Evolutionary conservation across 2,797 vertebrate genomes (phyloP).

Genomic region (Enteromius fasciolatus): DNA sequence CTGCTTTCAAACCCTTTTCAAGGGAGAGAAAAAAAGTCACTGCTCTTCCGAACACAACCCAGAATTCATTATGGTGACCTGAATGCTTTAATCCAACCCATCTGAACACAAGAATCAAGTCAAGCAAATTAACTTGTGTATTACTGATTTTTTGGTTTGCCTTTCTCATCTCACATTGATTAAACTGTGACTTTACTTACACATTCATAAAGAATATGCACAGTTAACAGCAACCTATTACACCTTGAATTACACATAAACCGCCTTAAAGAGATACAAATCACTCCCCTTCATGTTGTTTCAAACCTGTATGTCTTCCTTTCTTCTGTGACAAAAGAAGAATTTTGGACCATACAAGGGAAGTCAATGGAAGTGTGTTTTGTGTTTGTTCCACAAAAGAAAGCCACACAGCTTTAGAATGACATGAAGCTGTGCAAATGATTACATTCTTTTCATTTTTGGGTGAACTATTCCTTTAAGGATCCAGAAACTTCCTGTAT

Average conservation of each 20-base stretch:
- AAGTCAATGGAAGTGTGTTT: not conserved
- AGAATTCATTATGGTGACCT: slow-evolving; percentile 40
- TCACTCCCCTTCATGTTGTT: not conserved
- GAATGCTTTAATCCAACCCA: slow-evolving; percentile 44
- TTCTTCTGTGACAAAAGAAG: not conserved
- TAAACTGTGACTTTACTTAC: slow-evolving; percentile 18
- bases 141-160: slow-evolving; percentile 18
- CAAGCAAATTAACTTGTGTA: slow-evolving; percentile 43
- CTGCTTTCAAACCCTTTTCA: slow-evolving; percentile 32
- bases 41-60: slow-evolving; percentile 30
- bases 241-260: not conserved
- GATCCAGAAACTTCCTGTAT: not conserved
- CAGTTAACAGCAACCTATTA: not conserved
- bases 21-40: slow-evolving; percentile 45
- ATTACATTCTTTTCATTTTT: not conserved
- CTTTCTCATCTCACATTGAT: slow-evolving; percentile 2
- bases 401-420: not conserved
- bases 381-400: not conserved
- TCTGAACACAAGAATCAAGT: slow-evolving; percentile 16
- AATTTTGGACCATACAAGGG: not conserved
- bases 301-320: not conserved
- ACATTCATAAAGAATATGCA: not conserved
- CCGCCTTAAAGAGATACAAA: not conserved
- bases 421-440: not conserved
- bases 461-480: not conserved